Percentiles rank a stretch among this genome's conserved stretches.
Conservation (phyloP, 30 jellyfish, hydroid and myxozoan genomes). For the Clytia hemisphaerica region DNA sequence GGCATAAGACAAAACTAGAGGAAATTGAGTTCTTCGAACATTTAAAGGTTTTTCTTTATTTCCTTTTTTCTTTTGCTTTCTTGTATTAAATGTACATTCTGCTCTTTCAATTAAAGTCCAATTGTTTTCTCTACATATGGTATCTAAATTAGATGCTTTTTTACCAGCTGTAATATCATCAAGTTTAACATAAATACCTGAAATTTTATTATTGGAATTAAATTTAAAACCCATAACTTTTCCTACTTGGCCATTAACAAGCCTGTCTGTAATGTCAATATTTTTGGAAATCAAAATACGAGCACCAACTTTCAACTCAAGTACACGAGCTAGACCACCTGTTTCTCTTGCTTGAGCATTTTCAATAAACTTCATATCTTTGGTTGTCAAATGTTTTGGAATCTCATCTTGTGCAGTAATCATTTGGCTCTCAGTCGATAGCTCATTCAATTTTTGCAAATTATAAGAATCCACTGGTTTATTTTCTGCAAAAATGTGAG, state of each 20-base stretch:
- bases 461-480: neutral
- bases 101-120: no score
- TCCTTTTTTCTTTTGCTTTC: no score
- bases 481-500: conserved; percentile 11
- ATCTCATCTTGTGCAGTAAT: conserved; percentile 4
- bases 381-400: neutral
- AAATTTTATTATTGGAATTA: no score
- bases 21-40: conserved; percentile 1
- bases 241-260: conserved; percentile 19
- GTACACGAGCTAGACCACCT: no score
- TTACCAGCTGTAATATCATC: conserved; percentile 2
- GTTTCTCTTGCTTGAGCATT: conserved; percentile 1
- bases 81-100: no score
- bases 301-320: no score
- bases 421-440: no score
- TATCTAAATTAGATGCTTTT: no score
- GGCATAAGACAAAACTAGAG: no score
- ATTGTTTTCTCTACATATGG: no score
- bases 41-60: neutral
- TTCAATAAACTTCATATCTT: neutral
- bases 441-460: neutral
- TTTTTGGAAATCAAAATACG: conserved; percentile 8
- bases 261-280: conserved; percentile 11
- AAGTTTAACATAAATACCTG: neutral
- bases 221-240: neutral